Evolutionary conservation across 2,113 vertebrate species (phyloP).

Genomic region (Petromus typicus): DNA sequence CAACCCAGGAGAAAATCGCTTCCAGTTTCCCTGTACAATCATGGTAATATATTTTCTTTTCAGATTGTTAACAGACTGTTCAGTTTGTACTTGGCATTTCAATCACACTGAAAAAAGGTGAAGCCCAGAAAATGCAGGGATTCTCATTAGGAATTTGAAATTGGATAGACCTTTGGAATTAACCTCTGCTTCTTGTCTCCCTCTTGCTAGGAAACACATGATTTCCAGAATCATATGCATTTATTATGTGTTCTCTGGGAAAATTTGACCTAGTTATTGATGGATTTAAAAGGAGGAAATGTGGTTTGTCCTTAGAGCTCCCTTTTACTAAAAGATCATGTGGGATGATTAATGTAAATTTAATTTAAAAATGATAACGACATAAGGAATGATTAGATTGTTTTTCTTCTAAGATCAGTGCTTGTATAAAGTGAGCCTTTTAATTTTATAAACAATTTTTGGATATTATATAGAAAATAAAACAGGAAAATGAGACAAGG

Average conservation of each 20-base stretch:
- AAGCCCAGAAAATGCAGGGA: neutral
- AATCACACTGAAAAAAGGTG: neutral
- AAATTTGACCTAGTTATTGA: too few relatives aligned
- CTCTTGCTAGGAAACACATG: neutral
- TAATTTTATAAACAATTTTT: neutral
- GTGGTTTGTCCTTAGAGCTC: neutral
- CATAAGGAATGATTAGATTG: neutral
- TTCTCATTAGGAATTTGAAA: conserved; percentile 4
- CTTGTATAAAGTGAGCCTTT: neutral
- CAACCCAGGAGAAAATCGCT: conserved; percentile 67
- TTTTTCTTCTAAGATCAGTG: neutral
- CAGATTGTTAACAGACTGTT: conserved; percentile 68
- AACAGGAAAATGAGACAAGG: neutral
- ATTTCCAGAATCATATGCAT: neutral
- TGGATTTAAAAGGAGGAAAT: neutral
- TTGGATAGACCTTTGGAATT: neutral
- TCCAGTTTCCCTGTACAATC: conserved; percentile 54
- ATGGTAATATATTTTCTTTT: conserved; percentile 59
- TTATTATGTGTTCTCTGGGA: neutral
- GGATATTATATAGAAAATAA: neutral
- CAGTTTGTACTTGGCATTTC: conserved; percentile 34
- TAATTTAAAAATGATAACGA: neutral
- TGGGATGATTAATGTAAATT: neutral
- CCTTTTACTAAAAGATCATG: neutral
- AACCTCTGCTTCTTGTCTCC: neutral